Evolutionary conservation across 2,888 invertebrate genomes (phyloP).

Genomic region (Ischnura elegans): DNA sequence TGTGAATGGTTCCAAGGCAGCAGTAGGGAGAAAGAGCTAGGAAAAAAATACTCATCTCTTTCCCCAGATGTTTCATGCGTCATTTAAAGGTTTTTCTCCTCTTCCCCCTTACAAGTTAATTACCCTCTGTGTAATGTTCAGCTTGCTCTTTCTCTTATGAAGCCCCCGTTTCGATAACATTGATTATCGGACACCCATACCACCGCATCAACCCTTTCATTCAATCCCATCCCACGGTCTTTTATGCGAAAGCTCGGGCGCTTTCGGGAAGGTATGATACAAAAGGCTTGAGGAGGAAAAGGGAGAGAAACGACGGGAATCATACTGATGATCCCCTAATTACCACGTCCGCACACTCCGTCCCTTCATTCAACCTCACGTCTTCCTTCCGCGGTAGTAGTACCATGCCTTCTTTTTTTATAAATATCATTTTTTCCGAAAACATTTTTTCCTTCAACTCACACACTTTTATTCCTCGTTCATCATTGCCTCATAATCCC

Average conservation of each 20-base stretch:
- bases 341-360: conserved; percentile 16
- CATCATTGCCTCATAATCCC: conserved; percentile 13
- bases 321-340: conserved; percentile 38
- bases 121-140: conserved; percentile 16
- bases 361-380: background rate
- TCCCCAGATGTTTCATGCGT: conserved; percentile 7
- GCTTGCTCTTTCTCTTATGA: background rate
- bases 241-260: background rate
- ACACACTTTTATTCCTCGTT: background rate
- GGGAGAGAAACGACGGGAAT: background rate
- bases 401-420: background rate
- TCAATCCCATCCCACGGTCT: background rate
- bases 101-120: background rate
- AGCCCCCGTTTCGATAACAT: background rate
- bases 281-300: background rate
- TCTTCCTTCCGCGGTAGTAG: background rate
- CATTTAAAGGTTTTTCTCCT: background rate
- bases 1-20: too few relatives aligned
- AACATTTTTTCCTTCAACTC: too few relatives aligned
- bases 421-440: background rate
- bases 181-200: conserved; percentile 30
- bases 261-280: background rate
- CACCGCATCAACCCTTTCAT: background rate
- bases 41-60: background rate
- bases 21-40: background rate